Base-by-base conservation (phyloP, 2,797 vertebrate genomes). In the Sebastes dallii region DNA sequence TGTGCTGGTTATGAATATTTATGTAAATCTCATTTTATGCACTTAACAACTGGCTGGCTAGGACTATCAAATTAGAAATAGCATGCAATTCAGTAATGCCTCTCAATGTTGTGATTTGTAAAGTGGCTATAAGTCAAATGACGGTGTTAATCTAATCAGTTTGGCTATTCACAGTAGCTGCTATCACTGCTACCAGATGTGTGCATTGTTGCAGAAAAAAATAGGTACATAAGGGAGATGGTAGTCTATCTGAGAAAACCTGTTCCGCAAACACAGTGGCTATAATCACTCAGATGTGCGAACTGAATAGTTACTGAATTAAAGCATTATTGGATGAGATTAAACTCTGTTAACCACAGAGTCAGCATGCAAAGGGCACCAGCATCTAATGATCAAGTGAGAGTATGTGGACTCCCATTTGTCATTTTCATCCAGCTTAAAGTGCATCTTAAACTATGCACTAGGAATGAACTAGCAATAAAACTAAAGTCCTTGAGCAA, bases 21-120 rank as follows among this genome's bases (percentile, higher is more conserved):
- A 81, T 89, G 62, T 52, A 79, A 71, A 84, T 84, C 18, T 60
- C 32, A 79, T 79, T 82, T 79, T 64, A 72, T 87, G 52, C 56
- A 83, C 67, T 88, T 64, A 70, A 77, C 60, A 73, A 85, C 27
- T 76, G 34, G 5, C 24, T 76, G 50, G 55, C 65, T 69, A 75
- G 60, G 67, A 62, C 66, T 73, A 65, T 16, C 42, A 54, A 72
- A 80, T 83, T 64, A 59, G 12, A 88, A 83, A 67, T 66, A 88
- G 25, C 34, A 73, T 50, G 29, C 55, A 46, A 56, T 76, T 61
- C 39, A 70, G 36, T 82, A 80, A 77, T 25, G 62, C 29, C 25
- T 79, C 29, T 82, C n/a, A 66, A 22, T 58, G 56, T 18, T 52
- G 58, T 72, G 67, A 55, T 84, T 80, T 73, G 66, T 66, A 66